Base-by-base conservation (phyloP, 1,140 invertebrate species). In the Trachymyrmex cornetzi region DNA sequence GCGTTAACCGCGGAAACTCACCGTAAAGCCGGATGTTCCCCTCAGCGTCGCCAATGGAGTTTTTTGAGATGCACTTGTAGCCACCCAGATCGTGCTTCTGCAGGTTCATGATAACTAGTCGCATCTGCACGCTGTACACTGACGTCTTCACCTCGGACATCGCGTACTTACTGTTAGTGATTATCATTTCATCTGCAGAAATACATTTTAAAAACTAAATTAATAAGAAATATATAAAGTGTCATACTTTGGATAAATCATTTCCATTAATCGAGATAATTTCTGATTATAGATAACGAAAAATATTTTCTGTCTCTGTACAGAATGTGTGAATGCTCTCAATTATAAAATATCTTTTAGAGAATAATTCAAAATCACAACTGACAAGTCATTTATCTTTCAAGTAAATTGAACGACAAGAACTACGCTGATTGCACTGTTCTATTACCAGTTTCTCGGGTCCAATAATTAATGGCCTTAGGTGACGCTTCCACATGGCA, bases 31-130 rank as follows among this genome's bases (percentile, higher is more conserved):
- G 96, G 92, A 99, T 98, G 87, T 97, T 97, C 64, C 98, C 98
- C 92, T 98, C 98, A 19, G 98, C 98, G 87, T 97, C 98, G 2
- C 98, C 98, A 82, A 99, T 97, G 50, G 97, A 98, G 95, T 99
- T 99, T 94, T 98, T 98, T 22, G 98, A 98, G 87, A 98, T 98
- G 95, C 98, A 99, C 92, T 98, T 98, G 95, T 99, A 99, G 14
- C 97, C 97, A 2, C 98, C 98, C 91, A 98, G 97, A 95, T 99
- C 98, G 53, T 96, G 96, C 69, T 96, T 96, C 77, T 98, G 97
- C 53, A 99, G 96, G 81, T 97, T 96, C 63, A 96, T 96, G 53
- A 99, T 97, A 24, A 97, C 96, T 30, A 99, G 95, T 64, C 97
- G 96, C 97, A 98, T 98, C 92, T 97, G 97, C 2, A 98, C 96